Base-by-base conservation (phyloP, 2,113 vertebrate genomes). In the Cairina moschata region DNA sequence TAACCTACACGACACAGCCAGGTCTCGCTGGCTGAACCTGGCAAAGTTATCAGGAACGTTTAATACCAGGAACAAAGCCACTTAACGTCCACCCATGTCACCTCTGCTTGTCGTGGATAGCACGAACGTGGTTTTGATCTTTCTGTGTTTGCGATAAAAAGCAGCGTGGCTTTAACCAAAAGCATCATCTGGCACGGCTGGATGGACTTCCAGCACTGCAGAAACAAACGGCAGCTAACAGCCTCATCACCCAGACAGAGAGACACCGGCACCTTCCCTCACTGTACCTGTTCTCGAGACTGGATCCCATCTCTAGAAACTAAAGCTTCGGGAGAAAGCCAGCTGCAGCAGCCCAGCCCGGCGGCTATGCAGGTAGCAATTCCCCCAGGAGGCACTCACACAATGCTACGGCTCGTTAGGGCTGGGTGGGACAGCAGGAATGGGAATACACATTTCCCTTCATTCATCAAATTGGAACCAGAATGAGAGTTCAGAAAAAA, bases 401-500 rank as follows among this genome's bases (percentile, higher is more conserved):
- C 95, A 97, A 97, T 97, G 73, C 76, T 68, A 5, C 38, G 59
- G 91, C 94, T 96, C 95, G 14, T 97, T 93, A 96, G 73, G 69
- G 58, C 80, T 94, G 93, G 95, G 93, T 94, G 95, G 95, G 86
- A 94, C 93, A 69, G 96, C 48, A 95, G 95, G 88, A 96, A 90
- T 68, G 66, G 73, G 86, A 96, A 96, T 72, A 78, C 90, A 96
- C 90, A 86, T 86, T 96, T 95, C 95, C 95, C 95, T 92, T 87
- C 90, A 93, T 95, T 95, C 95, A 84, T 92, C 93, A 94, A 83
- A 90, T 40, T 93, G 88, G 92, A 96, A 95, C 85, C 79, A 81
- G 90, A 88, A 62, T 17, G 66, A 86, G 62, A 92, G 54, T 31
- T 84, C 73, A 86, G 80, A 68, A 89, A 90, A 72, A 82, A 88